Conservation (phyloP, 2,888 invertebrate species). For the Alviniconcha strummeri region DNA sequence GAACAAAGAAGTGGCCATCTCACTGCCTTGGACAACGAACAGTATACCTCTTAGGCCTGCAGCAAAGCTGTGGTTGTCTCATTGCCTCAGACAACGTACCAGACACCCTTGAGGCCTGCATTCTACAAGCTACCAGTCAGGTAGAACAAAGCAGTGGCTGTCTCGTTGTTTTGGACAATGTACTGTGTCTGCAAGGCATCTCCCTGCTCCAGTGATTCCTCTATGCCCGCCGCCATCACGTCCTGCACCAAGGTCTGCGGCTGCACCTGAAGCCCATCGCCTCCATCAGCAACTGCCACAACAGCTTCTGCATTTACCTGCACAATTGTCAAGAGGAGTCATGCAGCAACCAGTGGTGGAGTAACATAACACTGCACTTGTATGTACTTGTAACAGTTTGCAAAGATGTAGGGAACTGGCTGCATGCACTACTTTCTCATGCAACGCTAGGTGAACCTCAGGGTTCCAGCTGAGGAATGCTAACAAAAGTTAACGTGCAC, state of each 20-base stretch:
- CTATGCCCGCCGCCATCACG: slow-evolving; percentile 26
- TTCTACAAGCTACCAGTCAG: slow-evolving; percentile 21
- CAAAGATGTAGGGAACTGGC: too few species aligned
- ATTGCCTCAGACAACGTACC: too few species aligned
- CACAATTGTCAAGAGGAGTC: neutral
- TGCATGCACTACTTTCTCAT: too few species aligned
- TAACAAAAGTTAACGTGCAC: too few species aligned
- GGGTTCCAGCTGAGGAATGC: too few species aligned
- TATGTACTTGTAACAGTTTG: too few species aligned
- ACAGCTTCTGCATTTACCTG: slow-evolving; percentile 12
- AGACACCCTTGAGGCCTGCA: too few species aligned
- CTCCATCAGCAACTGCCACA: neutral
- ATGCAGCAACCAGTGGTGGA: too few species aligned
- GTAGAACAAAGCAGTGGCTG: slow-evolving; percentile 23
- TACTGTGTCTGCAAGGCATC: slow-evolving; percentile 22
- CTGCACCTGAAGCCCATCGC: slow-evolving; percentile 16
- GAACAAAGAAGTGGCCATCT: slow-evolving; percentile 5
- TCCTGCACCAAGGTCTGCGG: slow-evolving; percentile 27
- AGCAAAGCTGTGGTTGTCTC: too few species aligned
- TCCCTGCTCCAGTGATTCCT: slow-evolving; percentile 20
- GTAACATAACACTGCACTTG: too few species aligned
- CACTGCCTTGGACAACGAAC: slow-evolving; percentile 10
- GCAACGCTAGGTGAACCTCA: too few species aligned
- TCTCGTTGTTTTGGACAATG: slow-evolving; percentile 27
- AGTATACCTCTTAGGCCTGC: neutral